Evolutionary conservation across 2,888 invertebrate species (phyloP).

Genomic region (Hirtodrosophila alboralis): DNA sequence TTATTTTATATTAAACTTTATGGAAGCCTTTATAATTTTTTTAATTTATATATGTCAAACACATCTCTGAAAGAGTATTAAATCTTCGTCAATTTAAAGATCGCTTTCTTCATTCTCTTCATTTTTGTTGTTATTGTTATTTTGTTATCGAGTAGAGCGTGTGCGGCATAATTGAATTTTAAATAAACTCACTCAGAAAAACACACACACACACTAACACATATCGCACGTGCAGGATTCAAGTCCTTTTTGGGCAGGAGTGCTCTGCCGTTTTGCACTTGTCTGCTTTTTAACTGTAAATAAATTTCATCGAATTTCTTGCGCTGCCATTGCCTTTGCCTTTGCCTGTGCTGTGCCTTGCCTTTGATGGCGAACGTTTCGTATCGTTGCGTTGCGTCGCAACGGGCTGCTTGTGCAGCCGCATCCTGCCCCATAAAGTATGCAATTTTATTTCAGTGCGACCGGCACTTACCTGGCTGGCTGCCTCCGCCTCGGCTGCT

Average conservation of each 20-base stretch:
- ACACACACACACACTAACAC: slow-evolving; percentile 17
- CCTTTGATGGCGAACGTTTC: too few relatives aligned
- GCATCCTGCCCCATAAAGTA: slow-evolving; percentile 72
- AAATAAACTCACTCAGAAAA: slow-evolving; percentile 78
- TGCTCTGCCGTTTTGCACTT: slow-evolving; percentile 40
- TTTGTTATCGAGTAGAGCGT: slow-evolving; percentile 22
- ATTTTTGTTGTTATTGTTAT: background rate
- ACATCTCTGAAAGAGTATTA: too few relatives aligned
- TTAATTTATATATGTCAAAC: too few relatives aligned
- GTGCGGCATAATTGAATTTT: slow-evolving; percentile 83
- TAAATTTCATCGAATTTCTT: slow-evolving; percentile 77
- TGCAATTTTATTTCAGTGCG: slow-evolving; percentile 74
- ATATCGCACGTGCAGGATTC: slow-evolving; percentile 9
- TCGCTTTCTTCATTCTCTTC: too few relatives aligned
- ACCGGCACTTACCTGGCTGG: slow-evolving; percentile 68
- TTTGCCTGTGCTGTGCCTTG: background rate
- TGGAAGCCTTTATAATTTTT: too few relatives aligned
- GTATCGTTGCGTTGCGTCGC: slow-evolving; percentile 24
- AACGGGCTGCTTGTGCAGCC: slow-evolving; percentile 41
- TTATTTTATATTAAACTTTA: too few relatives aligned
- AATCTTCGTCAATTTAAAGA: too few relatives aligned
- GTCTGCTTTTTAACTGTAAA: slow-evolving; percentile 79
- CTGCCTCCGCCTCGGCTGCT: slow-evolving; percentile 11
- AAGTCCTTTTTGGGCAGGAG: slow-evolving; percentile 32
- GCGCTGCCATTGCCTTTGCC: slow-evolving; percentile 27